A percentile compares a stretch with the other conserved stretches of the same genome.
phyloP scores from a whole-genome alignment of 2,888 invertebrate genomes.

The Antitype chi region DNA sequence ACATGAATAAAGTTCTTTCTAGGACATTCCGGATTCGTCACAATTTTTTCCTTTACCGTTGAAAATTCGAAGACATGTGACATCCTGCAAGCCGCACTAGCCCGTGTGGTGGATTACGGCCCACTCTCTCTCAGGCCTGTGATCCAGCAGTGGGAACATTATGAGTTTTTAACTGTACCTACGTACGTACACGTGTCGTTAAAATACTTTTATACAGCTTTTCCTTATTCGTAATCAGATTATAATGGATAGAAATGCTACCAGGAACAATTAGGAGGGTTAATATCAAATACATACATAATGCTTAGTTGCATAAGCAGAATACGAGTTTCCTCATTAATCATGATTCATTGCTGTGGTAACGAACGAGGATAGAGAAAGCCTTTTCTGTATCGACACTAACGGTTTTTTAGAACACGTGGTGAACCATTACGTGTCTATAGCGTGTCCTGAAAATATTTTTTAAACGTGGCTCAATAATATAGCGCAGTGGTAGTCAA shows the following conservation, averaged over 20 bases:
- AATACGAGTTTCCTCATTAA: conserved; percentile 10
- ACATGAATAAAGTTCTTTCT: no score
- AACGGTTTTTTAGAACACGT: neutral
- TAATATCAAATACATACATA: neutral
- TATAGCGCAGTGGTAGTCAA: neutral
- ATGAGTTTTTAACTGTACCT: no score
- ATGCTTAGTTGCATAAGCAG: neutral
- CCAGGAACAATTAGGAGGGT: neutral
- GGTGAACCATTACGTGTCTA: neutral
- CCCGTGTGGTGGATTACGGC: no score
- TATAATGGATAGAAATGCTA: neutral
- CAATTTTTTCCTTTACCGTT: no score
- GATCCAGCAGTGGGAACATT: no score
- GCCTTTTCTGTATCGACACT: no score
- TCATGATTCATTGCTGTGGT: neutral
- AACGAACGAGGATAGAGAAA: neutral
- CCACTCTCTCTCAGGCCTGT: no score
- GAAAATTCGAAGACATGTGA: no score
- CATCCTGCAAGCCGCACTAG: no score
- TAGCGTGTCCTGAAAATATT: neutral
- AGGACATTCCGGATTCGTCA: no score
- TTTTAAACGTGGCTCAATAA: neutral
- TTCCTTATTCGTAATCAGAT: neutral
- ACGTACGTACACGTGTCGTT: neutral
- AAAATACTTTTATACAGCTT: neutral